Evolutionary conservation across 1,140 invertebrate genomes (phyloP).

Genomic region (Dendrolimus punctatus): DNA sequence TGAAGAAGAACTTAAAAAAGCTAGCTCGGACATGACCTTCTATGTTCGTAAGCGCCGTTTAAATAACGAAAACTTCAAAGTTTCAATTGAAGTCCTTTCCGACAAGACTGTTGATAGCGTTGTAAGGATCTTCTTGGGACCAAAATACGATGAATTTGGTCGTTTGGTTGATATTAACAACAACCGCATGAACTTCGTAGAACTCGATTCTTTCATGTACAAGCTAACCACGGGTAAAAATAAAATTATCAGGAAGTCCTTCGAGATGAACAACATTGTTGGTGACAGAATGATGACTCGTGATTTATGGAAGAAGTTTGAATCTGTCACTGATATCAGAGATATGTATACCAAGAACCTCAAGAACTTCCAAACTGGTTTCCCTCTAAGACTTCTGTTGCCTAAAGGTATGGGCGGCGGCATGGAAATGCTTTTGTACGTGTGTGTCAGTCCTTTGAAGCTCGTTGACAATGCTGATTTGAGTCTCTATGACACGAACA

Average conservation of each 20-base stretch:
- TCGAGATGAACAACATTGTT: slow-evolving; percentile 68
- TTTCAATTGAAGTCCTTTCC: slow-evolving; percentile 73
- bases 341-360: slow-evolving; percentile 36
- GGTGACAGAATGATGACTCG: slow-evolving; percentile 54
- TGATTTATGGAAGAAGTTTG: slow-evolving; percentile 59
- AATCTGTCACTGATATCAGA: slow-evolving; percentile 38
- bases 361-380: slow-evolving; percentile 68
- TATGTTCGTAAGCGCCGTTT: slow-evolving; percentile 74
- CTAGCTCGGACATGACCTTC: slow-evolving; percentile 57
- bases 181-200: slow-evolving; percentile 70
- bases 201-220: slow-evolving; percentile 73
- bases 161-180: slow-evolving; percentile 66
- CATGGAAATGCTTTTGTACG: slow-evolving; percentile 74
- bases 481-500: slow-evolving; percentile 35
- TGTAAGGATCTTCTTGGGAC: slow-evolving; percentile 79
- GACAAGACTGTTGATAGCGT: slow-evolving; percentile 71
- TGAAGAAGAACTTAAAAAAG: slow-evolving; percentile 51
- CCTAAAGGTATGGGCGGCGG: slow-evolving; percentile 76
- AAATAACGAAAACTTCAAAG: slow-evolving; percentile 77
- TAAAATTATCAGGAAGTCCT: slow-evolving; percentile 70
- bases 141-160: slow-evolving; percentile 74
- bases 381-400: slow-evolving; percentile 75
- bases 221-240: slow-evolving; percentile 73
- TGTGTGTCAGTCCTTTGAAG: slow-evolving; percentile 70
- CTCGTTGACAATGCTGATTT: slow-evolving; percentile 44